Percentiles rank a stretch among this genome's conserved stretches.
Evolutionary conservation across 2,797 vertebrate genomes (phyloP).

Genomic region (Phoeniculus purpureus): DNA sequence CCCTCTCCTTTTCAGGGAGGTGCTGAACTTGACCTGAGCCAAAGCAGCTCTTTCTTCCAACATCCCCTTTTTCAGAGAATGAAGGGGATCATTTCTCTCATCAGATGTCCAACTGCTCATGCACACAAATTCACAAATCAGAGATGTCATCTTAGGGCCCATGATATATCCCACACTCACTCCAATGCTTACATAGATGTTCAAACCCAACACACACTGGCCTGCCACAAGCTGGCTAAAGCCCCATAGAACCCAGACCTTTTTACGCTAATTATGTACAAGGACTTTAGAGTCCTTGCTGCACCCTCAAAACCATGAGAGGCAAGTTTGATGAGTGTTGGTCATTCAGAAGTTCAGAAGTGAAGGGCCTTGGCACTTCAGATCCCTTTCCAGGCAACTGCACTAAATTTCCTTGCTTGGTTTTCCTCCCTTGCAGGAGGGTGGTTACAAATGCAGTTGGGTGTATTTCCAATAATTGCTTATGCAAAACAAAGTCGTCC

Average conservation of each 20-base stretch:
- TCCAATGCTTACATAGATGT: background rate
- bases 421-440: background rate
- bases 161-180: background rate
- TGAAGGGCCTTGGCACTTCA: background rate
- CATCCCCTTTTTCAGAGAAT: background rate
- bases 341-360: background rate
- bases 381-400: background rate
- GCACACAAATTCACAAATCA: background rate
- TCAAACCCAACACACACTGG: background rate
- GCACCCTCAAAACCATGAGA: background rate
- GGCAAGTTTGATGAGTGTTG: too few species aligned
- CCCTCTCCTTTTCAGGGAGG: background rate
- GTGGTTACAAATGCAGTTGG: background rate
- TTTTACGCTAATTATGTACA: background rate
- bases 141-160: background rate
- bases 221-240: background rate
- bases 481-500: background rate
- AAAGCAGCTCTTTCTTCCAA: background rate
- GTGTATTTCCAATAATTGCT: background rate
- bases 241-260: background rate
- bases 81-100: background rate
- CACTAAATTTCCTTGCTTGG: background rate
- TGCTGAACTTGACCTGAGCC: background rate
- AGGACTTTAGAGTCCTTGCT: background rate
- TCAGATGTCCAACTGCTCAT: background rate